Evolutionary conservation across 2,797 vertebrate genomes (phyloP), one percentile per base, ranked within the genome.

Genomic region (Falco berigora): DNA sequence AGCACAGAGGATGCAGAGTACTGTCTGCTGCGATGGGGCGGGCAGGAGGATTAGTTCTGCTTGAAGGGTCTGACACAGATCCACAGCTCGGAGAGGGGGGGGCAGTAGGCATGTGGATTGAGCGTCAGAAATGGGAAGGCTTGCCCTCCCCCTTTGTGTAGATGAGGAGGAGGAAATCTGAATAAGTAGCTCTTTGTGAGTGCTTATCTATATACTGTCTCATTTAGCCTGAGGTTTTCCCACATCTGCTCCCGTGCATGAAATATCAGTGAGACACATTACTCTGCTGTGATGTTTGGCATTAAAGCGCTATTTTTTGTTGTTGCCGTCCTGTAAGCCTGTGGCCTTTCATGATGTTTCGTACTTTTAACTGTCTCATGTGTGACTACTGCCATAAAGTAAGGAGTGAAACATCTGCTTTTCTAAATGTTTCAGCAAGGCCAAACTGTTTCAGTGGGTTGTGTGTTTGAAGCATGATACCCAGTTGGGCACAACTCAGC

Each of bases 31-130:
- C 1, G 3, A 69, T 50, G 58, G 38, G 20, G 53, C 69, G 24
- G 75, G 58, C 77, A 30, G 75, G 55, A 56, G 79, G 68, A 79
- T 96, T 84, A 86, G 93, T 94, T 84, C 92, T 84, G 86, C 93
- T 90, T 63, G 36, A 72, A 74, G 86, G 68, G 36, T 73, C 90
- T 93, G 87, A 86, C 92, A 74, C 87, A 94, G 82, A 89, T 94
- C 62, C 34, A 6, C 68, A 21, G 83, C 85, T 93, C 38, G 1
- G 7, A 69, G 30, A 15, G 50, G 11, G 40, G 47, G 71, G 12
- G 40, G 15, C 44, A 61, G 24, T 8, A 38, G 76, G 79, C 62
- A 20, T 58, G 75, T 78, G 77, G 74, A 49, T 46, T 40, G 12
- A n/a, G 74, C 61, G 34, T 82, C 56, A 75, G 62, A n/a, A 87